phyloP scores from a whole-genome alignment of 2,888 invertebrate species.

The Polymixis flavicincta region DNA sequence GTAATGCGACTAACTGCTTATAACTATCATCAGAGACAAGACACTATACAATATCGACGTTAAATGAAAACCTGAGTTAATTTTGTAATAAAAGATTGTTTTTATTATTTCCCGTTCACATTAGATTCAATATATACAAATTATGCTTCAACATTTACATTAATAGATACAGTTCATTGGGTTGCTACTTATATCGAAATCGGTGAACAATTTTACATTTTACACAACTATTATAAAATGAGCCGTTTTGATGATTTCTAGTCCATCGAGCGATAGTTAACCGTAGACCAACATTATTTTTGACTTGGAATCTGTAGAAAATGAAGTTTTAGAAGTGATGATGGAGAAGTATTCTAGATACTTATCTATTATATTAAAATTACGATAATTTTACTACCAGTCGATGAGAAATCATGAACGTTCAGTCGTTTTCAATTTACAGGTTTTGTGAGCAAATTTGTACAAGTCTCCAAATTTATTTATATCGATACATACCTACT shows the following conservation, averaged over 20 bases:
- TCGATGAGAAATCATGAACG: conserved; percentile 87
- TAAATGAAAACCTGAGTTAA: conserved; percentile 83
- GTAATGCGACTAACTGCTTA: conserved; percentile 79
- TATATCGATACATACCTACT: conserved; percentile 82
- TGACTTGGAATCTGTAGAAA: conserved; percentile 47
- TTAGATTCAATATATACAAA: conserved; percentile 90
- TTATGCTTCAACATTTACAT: conserved; percentile 89
- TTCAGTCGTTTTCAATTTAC: conserved; percentile 89
- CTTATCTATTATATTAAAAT: conserved; percentile 62
- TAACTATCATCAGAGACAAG: conserved; percentile 86
- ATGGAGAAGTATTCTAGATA: conserved; percentile 56
- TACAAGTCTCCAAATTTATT: conserved; percentile 89
- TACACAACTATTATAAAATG: conserved; percentile 84
- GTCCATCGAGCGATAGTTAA: conserved; percentile 75
- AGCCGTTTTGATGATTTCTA: conserved; percentile 73
- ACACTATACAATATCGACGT: conserved; percentile 72
- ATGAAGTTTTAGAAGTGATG: conserved; percentile 25
- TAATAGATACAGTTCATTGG: conserved; percentile 84
- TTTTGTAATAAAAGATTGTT: conserved; percentile 89
- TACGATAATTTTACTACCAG: conserved; percentile 83
- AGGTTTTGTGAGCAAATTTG: conserved; percentile 88
- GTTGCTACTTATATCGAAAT: conserved; percentile 79
- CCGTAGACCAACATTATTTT: conserved; percentile 50
- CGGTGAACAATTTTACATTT: conserved; percentile 80
- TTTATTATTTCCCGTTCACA: conserved; percentile 87